A percentile compares a stretch with the other conserved stretches of the same genome.
Conservation (phyloP, 2,888 invertebrate genomes). For the Allophyes oxyacanthae region DNA sequence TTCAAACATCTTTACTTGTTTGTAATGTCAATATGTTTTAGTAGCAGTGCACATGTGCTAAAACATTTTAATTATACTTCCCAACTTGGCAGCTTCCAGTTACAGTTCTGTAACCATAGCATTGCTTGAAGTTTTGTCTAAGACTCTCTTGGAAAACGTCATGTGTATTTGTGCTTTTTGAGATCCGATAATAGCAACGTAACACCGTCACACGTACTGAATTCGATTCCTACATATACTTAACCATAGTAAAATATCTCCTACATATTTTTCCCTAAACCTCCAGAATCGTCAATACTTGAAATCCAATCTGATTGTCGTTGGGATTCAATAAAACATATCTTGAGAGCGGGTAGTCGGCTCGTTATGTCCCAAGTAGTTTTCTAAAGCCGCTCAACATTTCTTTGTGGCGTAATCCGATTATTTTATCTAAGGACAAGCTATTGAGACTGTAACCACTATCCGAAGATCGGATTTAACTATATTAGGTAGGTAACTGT, state of each 20-base stretch:
- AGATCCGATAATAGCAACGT: not conserved
- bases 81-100: no score
- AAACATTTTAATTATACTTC: no score
- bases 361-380: constrained; percentile 59
- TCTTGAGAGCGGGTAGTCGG: constrained; percentile 39
- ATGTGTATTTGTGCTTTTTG: not conserved
- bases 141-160: no score
- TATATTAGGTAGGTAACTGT: constrained; percentile 35
- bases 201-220: not conserved
- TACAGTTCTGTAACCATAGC: no score
- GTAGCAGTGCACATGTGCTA: no score
- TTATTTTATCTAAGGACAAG: constrained; percentile 68
- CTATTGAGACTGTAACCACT: constrained; percentile 63
- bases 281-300: constrained; percentile 21
- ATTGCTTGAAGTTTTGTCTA: no score
- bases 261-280: constrained; percentile 4
- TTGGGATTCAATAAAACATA: constrained; percentile 49
- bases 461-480: constrained; percentile 53
- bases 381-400: constrained; percentile 68
- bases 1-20: no score
- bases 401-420: constrained; percentile 75
- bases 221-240: constrained; percentile 4
- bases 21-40: no score
- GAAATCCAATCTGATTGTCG: constrained; percentile 42
- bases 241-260: not conserved